phyloP scores from a whole-genome alignment of 2,888 invertebrate genomes.

The Pogonocherus hispidulus region DNA sequence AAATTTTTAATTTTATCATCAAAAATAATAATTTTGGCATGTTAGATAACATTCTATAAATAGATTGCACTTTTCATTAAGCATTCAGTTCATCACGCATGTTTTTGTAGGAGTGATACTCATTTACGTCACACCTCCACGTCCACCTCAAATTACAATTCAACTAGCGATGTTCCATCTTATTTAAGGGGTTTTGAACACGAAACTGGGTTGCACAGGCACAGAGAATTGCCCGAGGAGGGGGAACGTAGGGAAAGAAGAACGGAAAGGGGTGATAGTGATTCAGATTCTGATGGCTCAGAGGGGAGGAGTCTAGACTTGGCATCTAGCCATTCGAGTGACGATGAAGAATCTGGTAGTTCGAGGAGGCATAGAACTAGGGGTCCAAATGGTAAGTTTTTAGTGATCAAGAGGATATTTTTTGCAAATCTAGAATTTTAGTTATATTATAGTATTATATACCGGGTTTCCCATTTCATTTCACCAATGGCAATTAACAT shows the following conservation, averaged over 20 bases:
- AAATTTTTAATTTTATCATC: no score
- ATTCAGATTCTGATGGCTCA: constrained; percentile 85
- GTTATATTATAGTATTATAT: no score
- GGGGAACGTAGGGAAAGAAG: constrained; percentile 62
- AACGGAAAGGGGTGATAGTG: constrained; percentile 69
- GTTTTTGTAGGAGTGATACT: constrained; percentile 78
- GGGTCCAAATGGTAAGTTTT: constrained; percentile 17
- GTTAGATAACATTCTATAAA: no score
- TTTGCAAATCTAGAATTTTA: no score
- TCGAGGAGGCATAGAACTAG: constrained; percentile 64
- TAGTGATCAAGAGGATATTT: no score
- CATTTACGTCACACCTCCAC: constrained; percentile 88
- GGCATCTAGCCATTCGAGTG: constrained; percentile 96
- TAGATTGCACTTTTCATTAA: no score
- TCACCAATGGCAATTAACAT: no score
- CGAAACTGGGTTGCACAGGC: constrained; percentile 71
- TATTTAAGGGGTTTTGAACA: constrained; percentile 78
- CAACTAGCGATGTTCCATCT: constrained; percentile 83
- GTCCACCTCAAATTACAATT: constrained; percentile 90
- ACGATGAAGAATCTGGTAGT: constrained; percentile 81
- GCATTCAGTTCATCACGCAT: neutral
- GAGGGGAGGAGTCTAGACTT: constrained; percentile 87
- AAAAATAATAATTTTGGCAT: no score
- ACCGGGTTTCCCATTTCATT: no score
- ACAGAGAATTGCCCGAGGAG: constrained; percentile 69